A percentile compares a stretch with the other conserved stretches of the same genome.
phyloP scores from a whole-genome alignment of 2,113 vertebrate species.

The Chloroceryle aenea region DNA sequence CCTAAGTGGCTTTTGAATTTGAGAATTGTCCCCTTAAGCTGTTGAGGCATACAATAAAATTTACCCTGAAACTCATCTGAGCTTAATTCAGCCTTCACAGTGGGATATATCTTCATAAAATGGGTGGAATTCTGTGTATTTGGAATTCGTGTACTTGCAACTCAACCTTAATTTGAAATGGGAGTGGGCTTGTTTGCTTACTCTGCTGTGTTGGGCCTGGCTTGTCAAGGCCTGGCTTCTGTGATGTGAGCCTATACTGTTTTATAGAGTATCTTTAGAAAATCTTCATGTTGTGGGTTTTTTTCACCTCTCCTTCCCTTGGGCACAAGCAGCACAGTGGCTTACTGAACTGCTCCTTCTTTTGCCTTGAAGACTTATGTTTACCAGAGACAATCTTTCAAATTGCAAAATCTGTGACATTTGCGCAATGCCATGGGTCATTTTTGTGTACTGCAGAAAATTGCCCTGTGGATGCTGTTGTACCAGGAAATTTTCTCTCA shows the following conservation, averaged over 20 bases:
- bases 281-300: not conserved
- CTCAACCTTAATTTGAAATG: not conserved
- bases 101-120: not conserved
- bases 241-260: not conserved
- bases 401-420: conserved; percentile 42
- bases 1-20: not conserved
- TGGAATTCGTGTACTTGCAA: not conserved
- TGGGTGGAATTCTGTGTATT: not conserved
- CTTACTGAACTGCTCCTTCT: not conserved
- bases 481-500: not conserved
- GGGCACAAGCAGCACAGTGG: not conserved
- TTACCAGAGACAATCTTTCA: not conserved
- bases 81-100: not conserved
- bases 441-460: conserved; percentile 49
- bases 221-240: not conserved
- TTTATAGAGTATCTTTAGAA: not conserved
- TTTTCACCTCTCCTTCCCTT: not conserved
- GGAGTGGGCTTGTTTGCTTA: accelerated
- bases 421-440: conserved; percentile 20
- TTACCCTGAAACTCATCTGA: not conserved
- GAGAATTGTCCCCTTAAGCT: not conserved
- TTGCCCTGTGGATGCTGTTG: not conserved
- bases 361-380: not conserved
- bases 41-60: not conserved
- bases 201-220: not conserved